Evolutionary conservation across 2,797 vertebrate species (phyloP).

Genomic region (Gallinago nigripennis): DNA sequence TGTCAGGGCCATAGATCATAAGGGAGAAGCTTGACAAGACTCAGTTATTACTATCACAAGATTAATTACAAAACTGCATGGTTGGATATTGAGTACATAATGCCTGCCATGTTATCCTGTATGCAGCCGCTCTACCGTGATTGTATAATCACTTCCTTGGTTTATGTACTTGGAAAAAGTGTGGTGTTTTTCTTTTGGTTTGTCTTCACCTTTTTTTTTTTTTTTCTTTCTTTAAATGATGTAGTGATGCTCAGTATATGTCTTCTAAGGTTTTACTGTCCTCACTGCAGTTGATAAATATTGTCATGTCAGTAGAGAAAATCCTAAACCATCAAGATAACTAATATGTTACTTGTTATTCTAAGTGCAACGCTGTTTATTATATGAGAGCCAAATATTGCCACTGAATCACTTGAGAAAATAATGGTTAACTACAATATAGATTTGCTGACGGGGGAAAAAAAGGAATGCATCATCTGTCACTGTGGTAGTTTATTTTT

Average conservation of each 20-base stretch:
- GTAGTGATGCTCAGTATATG: not conserved
- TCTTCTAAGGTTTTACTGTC: not conserved
- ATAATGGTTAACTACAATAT: not conserved
- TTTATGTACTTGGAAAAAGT: not conserved
- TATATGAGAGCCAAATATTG: not conserved
- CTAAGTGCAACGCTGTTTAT: not conserved
- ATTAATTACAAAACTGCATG: conserved; percentile 65
- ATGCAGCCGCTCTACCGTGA: not conserved
- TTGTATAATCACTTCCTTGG: not conserved
- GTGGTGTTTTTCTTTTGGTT: not conserved
- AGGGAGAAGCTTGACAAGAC: conserved; percentile 60
- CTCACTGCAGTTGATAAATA: not conserved
- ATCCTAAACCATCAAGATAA: not conserved
- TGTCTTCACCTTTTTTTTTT: not conserved
- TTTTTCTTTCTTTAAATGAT: not conserved
- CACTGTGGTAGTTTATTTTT: not conserved
- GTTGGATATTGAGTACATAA: conserved; percentile 40
- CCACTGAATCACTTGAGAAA: not conserved
- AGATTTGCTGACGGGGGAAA: not conserved
- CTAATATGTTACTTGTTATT: not conserved
- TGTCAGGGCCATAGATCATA: conserved; percentile 70
- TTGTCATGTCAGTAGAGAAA: not conserved
- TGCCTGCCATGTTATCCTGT: conserved; percentile 2
- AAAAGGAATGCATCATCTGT: not conserved
- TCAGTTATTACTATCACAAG: conserved; percentile 70